A percentile compares a stretch with the other conserved stretches of the same genome.
Conservation (phyloP, 2,113 vertebrate species). For the Dicentrarchus labrax region DNA sequence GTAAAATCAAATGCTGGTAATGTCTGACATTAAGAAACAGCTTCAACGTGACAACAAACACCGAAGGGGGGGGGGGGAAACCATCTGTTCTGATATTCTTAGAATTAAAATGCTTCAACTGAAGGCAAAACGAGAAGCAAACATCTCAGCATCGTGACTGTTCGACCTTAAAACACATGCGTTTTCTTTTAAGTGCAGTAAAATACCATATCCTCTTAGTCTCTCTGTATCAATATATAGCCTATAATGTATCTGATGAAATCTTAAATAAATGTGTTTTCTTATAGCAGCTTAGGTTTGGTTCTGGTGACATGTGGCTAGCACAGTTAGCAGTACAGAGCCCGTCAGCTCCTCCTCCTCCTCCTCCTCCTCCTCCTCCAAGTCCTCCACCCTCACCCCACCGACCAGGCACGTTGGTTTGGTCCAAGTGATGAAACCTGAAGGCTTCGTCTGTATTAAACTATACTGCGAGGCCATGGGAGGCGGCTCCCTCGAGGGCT, state of each 20-base stretch:
- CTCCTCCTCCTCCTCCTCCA: no score
- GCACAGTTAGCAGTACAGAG: constrained; percentile 32
- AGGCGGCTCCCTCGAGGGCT: background rate
- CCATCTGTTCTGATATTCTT: background rate
- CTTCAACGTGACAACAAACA: constrained; percentile 36
- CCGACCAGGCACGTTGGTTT: constrained; percentile 78
- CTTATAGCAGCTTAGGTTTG: constrained; percentile 68
- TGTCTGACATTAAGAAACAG: constrained; percentile 57
- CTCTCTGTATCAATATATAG: constrained; percentile 38
- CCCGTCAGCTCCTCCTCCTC: background rate
- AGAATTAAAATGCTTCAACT: constrained; percentile 20
- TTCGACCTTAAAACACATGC: constrained; percentile 24
- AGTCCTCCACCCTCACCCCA: background rate
- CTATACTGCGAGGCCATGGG: constrained; percentile 20
- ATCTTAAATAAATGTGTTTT: constrained; percentile 47
- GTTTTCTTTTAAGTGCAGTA: constrained; percentile 72
- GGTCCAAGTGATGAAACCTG: constrained; percentile 67
- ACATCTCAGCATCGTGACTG: constrained; percentile 40
- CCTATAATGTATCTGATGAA: constrained; percentile 41
- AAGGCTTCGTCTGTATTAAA: constrained; percentile 43
- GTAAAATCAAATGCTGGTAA: constrained; percentile 78
- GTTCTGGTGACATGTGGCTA: constrained; percentile 51
- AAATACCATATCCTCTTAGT: constrained; percentile 57
- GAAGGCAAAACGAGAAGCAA: background rate
- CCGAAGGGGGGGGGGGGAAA: background rate